Evolutionary conservation across 2,797 vertebrate genomes (phyloP).

Genomic region (Peromyscus attwateri): DNA sequence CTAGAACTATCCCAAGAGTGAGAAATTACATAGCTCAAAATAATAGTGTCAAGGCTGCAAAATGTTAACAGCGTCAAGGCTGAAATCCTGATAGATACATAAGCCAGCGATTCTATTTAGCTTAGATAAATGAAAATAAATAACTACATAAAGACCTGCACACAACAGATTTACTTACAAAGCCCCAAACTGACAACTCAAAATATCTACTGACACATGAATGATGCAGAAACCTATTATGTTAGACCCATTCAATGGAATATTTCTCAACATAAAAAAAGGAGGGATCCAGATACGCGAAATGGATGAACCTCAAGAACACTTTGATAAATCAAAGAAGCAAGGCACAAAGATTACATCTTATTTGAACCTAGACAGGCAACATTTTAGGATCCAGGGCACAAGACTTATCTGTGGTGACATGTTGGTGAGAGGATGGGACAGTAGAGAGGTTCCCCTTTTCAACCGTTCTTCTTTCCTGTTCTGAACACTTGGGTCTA

Average conservation of each 20-base stretch:
- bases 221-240: neutral
- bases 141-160: neutral
- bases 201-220: neutral
- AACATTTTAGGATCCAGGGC: neutral
- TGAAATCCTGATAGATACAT: neutral
- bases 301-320: neutral
- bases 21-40: neutral
- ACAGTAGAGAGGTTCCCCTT: neutral
- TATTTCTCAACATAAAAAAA: neutral
- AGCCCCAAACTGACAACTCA: neutral
- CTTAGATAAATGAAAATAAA: constrained; percentile 2
- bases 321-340: neutral
- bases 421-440: too few relatives aligned
- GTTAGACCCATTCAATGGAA: neutral
- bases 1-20: neutral
- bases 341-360: neutral
- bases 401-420: neutral
- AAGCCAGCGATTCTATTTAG: constrained; percentile 5
- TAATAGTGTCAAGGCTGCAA: too few relatives aligned
- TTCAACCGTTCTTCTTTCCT: neutral
- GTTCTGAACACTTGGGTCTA: neutral
- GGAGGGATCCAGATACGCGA: neutral
- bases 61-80: neutral
- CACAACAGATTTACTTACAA: neutral
- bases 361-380: neutral